Conservation (phyloP, 2,797 vertebrate species). For the Sebastes itinus region DNA sequence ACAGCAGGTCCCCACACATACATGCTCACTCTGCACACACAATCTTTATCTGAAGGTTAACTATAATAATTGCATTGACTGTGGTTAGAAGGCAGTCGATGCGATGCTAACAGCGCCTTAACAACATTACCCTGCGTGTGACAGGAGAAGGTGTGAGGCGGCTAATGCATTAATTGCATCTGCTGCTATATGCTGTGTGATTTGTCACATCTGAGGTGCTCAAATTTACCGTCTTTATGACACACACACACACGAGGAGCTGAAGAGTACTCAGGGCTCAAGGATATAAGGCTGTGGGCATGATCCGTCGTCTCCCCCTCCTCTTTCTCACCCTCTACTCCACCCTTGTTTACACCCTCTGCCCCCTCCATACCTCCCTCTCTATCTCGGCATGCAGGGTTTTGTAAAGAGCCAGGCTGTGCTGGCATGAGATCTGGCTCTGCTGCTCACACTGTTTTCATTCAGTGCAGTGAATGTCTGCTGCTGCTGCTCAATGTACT, state of each 20-base stretch:
- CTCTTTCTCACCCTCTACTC: background rate
- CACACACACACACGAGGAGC: background rate
- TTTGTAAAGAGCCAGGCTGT: constrained; percentile 46
- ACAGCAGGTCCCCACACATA: constrained; percentile 6
- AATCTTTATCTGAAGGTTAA: constrained; percentile 46
- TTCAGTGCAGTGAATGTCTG: constrained; percentile 45
- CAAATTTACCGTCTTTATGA: background rate
- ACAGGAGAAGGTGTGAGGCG: constrained; percentile 32
- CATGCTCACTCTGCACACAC: background rate
- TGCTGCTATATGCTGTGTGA: constrained; percentile 4
- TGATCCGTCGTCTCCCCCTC: background rate
- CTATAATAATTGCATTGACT: constrained; percentile 48
- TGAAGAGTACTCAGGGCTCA: constrained; percentile 6
- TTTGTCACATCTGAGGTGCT: constrained; percentile 3
- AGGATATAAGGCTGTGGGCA: constrained; percentile 3
- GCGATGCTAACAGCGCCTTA: constrained; percentile 48
- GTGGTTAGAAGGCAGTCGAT: constrained; percentile 38
- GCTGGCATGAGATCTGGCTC: constrained; percentile 50
- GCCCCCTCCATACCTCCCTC: background rate
- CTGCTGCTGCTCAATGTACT: constrained; percentile 40
- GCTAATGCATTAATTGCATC: constrained; percentile 46
- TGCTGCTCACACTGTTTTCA: constrained; percentile 24
- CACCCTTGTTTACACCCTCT: constrained; percentile 25
- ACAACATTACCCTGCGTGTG: constrained; percentile 38
- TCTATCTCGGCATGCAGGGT: constrained; percentile 22